Base-by-base conservation (phyloP, 1,140 invertebrate species). In the Cecropterus lyciades region DNA sequence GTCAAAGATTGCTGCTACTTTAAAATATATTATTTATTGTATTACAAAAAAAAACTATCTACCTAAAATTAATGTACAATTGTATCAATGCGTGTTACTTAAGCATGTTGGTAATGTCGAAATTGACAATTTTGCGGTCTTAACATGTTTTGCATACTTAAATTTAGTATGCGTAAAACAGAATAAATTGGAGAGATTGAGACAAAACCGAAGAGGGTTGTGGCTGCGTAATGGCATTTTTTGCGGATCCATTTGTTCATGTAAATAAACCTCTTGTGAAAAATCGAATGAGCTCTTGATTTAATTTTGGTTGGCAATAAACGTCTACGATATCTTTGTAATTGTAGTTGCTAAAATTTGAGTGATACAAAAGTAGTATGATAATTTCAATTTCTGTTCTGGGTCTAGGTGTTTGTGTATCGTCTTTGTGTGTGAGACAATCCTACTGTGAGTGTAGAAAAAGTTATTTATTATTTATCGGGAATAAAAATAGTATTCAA, bases 221-320 rank as follows among this genome's bases (percentile, higher is more conserved):
- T 15, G 42, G 45, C 15, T 10, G 30, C 33, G 13, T 40, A 62
- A 62, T 51, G 59, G 30, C 59, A 33, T 62, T 51, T 62, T 49
- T 51, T 40, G 33, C 7, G 59, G 59, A 62, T 62, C 59, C 59
- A 27, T 62, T 60, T 51, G 20, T 51, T 62, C 59, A 60, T 62
- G 17, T 37, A 62, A 62, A 62, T 62, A 62, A 51, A 62, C 33
- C 33, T 62, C 40, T 14, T 2, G 14, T 13, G 45, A 40, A 42
- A 62, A 40, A 20, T 27, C 16, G 15, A 62, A 51, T 48, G 53
- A 56, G 53, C 11, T 24, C 16, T 20, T 56, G 53, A 56, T 56
- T 56, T 42, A 43, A 56, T 43, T 56, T 56, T 20, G 33, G 30
- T 43, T 43, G 1, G 11, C 33, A 11, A 37, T 37, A 13, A 43